Percentiles rank a stretch among this genome's conserved stretches.
Evolutionary conservation across 2,113 vertebrate species (phyloP).

Genomic region (Myrmecobius fasciatus): DNA sequence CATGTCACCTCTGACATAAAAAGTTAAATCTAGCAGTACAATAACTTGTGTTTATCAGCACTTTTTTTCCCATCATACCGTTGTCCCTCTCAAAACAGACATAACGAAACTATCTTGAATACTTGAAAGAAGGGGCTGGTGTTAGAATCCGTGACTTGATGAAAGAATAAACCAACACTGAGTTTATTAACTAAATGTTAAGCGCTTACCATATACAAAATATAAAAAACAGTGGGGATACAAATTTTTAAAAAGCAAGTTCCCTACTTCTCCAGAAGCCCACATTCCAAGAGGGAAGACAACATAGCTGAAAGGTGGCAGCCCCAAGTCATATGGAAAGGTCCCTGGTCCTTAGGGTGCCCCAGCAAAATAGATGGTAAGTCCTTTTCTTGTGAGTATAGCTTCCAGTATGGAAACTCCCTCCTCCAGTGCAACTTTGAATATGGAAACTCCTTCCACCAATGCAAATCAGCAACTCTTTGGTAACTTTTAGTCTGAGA

Average conservation of each 20-base stretch:
- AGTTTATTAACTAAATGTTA: neutral
- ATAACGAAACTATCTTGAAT: neutral
- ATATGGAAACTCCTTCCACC: neutral
- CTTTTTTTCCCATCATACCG: neutral
- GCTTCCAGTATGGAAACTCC: too few relatives aligned
- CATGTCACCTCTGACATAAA: neutral
- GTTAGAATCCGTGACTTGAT: neutral
- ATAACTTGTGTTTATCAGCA: neutral
- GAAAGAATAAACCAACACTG: neutral
- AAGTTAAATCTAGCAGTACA: neutral
- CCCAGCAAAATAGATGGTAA: neutral
- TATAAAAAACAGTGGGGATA: neutral
- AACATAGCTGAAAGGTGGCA: neutral
- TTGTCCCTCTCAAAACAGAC: neutral
- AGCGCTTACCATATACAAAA: neutral
- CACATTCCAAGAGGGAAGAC: neutral
- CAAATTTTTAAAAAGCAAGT: neutral
- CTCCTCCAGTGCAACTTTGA: too few relatives aligned
- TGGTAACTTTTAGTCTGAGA: neutral
- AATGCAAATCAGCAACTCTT: neutral
- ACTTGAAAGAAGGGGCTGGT: neutral
- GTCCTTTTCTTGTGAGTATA: neutral
- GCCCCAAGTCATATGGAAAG: neutral
- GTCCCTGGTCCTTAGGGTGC: neutral
- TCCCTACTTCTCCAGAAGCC: neutral